Conservation (phyloP, 2,113 vertebrate species). For the Patagioenas fasciata region DNA sequence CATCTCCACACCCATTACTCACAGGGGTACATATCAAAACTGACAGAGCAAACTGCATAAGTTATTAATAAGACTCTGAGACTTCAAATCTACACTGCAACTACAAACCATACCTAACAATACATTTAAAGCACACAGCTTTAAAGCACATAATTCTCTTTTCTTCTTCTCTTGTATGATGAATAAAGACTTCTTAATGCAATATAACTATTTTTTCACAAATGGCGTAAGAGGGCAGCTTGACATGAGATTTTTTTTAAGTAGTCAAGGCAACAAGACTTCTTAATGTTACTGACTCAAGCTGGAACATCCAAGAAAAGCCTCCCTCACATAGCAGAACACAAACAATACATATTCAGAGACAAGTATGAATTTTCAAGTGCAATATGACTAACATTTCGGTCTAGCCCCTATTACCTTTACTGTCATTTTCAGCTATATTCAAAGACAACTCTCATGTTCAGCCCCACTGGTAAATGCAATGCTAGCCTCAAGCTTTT, state of each 20-base stretch:
- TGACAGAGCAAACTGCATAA: conserved; percentile 26
- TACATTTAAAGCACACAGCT: background rate
- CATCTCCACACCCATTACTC: conserved; percentile 68
- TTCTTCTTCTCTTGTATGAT: background rate
- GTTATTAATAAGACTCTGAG: conserved; percentile 19
- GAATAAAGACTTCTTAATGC: background rate
- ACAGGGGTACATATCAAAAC: conserved; percentile 38
- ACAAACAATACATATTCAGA: background rate
- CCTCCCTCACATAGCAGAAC: background rate
- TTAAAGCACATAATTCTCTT: background rate
- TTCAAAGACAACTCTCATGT: background rate
- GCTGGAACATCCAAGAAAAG: conserved; percentile 1
- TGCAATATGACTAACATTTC: background rate
- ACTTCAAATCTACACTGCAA: background rate
- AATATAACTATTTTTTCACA: background rate
- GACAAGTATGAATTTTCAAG: background rate
- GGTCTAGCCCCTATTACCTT: background rate
- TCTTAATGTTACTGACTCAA: conserved; percentile 12
- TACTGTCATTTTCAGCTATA: background rate
- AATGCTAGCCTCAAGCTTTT: background rate
- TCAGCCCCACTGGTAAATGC: background rate
- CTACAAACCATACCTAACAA: background rate
- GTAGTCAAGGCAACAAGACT: conserved; percentile 8
- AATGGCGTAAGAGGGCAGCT: background rate
- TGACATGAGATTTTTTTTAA: background rate